Percentiles rank a stretch among this genome's conserved stretches.
Evolutionary conservation across 2,797 vertebrate species (phyloP).

Genomic region (Distichodus sexfasciatus): DNA sequence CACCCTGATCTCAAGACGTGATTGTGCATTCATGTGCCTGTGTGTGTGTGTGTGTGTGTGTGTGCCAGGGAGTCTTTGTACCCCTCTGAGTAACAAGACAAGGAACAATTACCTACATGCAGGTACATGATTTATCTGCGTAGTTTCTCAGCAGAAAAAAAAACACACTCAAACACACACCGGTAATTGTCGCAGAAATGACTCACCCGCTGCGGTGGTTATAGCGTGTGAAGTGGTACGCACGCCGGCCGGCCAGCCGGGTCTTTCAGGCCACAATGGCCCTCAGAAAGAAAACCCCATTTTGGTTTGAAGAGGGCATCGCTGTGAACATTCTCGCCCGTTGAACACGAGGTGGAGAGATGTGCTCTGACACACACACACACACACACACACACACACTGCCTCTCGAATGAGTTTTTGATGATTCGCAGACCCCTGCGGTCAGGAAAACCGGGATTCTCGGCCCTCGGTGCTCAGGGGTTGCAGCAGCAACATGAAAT

Average conservation of each 20-base stretch:
- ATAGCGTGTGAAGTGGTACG: conserved; percentile 39
- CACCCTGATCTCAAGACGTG: no score
- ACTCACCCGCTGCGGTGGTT: conserved; percentile 42
- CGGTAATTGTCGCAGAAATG: conserved; percentile 51
- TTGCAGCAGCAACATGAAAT: conserved; percentile 52
- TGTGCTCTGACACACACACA: background rate
- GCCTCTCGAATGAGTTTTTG: background rate
- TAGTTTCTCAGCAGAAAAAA: conserved; percentile 45
- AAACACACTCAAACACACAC: background rate
- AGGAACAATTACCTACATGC: conserved; percentile 47
- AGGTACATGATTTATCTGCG: conserved; percentile 59
- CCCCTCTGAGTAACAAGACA: conserved; percentile 38
- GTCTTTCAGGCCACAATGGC: conserved; percentile 11
- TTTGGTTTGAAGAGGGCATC: conserved; percentile 3
- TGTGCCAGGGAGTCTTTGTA: conserved; percentile 61
- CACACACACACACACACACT: background rate
- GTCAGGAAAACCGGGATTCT: no score
- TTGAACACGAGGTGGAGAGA: no score
- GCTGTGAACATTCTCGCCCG: background rate
- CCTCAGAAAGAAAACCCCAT: conserved; percentile 1
- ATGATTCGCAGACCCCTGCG: no score
- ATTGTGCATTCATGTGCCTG: no score
- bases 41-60: no score
- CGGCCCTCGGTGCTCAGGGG: no score
- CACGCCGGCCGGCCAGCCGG: background rate